Evolutionary conservation across 2,113 vertebrate genomes (phyloP), one percentile per base, ranked within the genome.

Genomic region (Scolopax mira): DNA sequence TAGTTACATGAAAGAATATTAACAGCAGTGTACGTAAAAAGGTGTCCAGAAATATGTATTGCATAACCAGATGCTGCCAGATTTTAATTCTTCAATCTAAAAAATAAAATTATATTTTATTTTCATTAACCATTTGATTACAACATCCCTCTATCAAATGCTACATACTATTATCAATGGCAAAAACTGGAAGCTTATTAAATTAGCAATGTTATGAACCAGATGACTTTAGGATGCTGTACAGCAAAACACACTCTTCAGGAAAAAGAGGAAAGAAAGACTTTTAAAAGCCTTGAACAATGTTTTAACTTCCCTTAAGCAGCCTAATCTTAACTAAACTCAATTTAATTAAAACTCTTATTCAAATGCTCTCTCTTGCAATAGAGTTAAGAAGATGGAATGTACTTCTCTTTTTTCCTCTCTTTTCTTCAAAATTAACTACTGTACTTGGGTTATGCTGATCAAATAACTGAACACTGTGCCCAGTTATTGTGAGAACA

Each of bases 281-380:
- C 44, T 64, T 92, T 94, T 33, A 69, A 92, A 92, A 85, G 18
- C 6, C 41, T 90, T 28, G 10, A 71, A 62, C 2, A 66, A n/a
- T 37, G 6, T 6, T 83, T 94, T 91, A 24, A 49, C 49, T 86
- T 91, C 61, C 42, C 18, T 25, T 57, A 91, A 96, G 70, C 23
- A 90, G 7, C 30, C 57, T 62, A 87, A 70, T 84, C 55, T 92
- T 81, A 93, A 92, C 77, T 90, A 91, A 90, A 58, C 82, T 60
- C 30, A 79, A 73, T 91, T 84, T 77, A 94, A 94, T 94, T 96
- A 93, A 82, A 96, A 31, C 17, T 54, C 49, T 93, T 54, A 91
- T 94, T 95, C 65, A 95, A 81, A 60, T 54, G 3, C 62, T 5
- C 12, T 95, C 15, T 78, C 65, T 93, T 81, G 35, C 21, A 48